These are phyloP conservation scores for Microtus ochrogaster DNA, from an alignment of 2,113 vertebrate species.

Conservation along the genomic window DNA sequence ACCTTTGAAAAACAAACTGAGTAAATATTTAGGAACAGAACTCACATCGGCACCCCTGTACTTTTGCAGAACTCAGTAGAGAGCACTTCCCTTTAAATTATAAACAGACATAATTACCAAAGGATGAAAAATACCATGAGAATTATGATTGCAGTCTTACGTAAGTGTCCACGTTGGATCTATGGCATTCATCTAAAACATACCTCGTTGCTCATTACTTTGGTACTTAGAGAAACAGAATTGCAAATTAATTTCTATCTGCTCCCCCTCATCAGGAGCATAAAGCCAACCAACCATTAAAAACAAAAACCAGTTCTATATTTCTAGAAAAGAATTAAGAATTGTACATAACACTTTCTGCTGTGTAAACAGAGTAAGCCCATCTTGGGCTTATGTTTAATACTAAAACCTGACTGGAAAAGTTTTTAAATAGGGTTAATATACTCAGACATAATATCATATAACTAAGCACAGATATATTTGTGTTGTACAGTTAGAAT, in stretches of 20 bases:
- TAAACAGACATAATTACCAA: constrained; percentile 50
- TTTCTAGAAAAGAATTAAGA: constrained; percentile 24
- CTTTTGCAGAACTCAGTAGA: neutral
- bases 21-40: constrained; percentile 74
- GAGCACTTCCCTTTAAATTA: constrained; percentile 32
- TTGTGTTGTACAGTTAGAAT: neutral
- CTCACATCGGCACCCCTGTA: constrained; percentile 28
- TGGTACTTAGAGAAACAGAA: constrained; percentile 27
- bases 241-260: constrained; percentile 15
- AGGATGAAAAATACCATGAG: constrained; percentile 31
- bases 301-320: constrained; percentile 30
- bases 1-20: constrained; percentile 79
- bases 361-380: neutral
- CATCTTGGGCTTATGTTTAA: neutral
- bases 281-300: neutral
- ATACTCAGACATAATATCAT: neutral
- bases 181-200: constrained; percentile 35
- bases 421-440: constrained; percentile 11
- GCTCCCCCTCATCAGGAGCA: neutral
- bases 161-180: neutral
- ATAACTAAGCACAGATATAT: neutral
- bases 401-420: constrained; percentile 3
- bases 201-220: neutral
- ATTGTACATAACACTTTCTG: neutral
- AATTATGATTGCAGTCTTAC: constrained; percentile 8